Conservation (phyloP, 2,797 vertebrate genomes). For the Eleutherodactylus coqui region DNA sequence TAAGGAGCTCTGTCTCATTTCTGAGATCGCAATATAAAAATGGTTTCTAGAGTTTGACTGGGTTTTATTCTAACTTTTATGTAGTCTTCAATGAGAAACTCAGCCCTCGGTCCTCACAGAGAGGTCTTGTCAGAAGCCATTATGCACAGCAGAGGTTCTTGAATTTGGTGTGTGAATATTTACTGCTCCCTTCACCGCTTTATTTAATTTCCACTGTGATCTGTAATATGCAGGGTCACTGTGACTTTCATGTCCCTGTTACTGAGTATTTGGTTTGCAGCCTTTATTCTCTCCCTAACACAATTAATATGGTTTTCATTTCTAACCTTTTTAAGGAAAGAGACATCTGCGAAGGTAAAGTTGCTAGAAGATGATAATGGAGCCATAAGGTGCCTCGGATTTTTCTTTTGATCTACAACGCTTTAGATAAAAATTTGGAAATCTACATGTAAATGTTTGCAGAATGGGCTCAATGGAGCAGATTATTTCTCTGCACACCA, state of each 20-base stretch:
- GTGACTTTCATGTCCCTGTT: constrained; percentile 41
- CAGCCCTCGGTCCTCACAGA: constrained; percentile 8
- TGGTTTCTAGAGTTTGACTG: neutral
- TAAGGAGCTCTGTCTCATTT: neutral
- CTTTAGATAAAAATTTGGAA: neutral
- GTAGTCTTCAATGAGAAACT: neutral
- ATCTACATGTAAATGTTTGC: neutral
- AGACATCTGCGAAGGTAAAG: neutral
- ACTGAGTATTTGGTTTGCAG: constrained; percentile 29
- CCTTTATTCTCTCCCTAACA: neutral
- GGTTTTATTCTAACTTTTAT: neutral
- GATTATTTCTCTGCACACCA: neutral
- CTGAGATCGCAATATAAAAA: neutral
- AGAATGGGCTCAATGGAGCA: constrained; percentile 9
- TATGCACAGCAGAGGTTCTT: constrained; percentile 46
- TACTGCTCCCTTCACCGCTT: constrained; percentile 36
- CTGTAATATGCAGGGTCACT: constrained; percentile 39
- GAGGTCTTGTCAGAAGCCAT: constrained; percentile 47
- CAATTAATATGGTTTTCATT: constrained; percentile 24
- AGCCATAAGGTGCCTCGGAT: neutral
- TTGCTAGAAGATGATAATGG: neutral
- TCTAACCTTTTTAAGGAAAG: neutral
- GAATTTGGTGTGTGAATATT: constrained; percentile 39
- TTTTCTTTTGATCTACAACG: neutral
- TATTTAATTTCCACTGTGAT: constrained; percentile 54